Base-by-base conservation (phyloP, 2,113 vertebrate species). In the Prinia subflava region DNA sequence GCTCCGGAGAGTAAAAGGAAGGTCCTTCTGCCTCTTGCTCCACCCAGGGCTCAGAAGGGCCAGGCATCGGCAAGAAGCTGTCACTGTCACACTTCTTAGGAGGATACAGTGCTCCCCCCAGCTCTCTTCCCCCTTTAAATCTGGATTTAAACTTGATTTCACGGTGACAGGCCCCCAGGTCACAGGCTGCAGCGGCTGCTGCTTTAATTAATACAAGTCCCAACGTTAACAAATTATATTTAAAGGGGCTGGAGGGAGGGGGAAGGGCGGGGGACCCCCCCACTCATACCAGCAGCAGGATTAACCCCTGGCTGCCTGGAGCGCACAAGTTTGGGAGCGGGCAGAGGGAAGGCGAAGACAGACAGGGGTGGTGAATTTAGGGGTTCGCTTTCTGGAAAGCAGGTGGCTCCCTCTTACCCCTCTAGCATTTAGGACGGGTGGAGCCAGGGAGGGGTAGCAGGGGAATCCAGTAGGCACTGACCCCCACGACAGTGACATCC, bases 101-200 rank as follows among this genome's bases (percentile, higher is more conserved):
- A 95, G 81, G 88, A 95, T 80, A 67, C 59, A 89, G 67, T 3
- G 0, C 89, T 95, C 68, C 42, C 39, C 68, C 50, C 92, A 91
- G 55, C 88, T 95, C 92, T 96, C 87, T 89, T 84, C 73, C 85
- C 94, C 71, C 87, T 94, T 92, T 95, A 95, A 97, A 94, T 96
- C 91, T 92, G 96, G 95, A 96, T 96, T 96, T 95, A 97, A 97
- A 97, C 92, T 95, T 87, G 96, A 97, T 97, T 97, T 97, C 97
- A 95, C 89, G 94, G 94, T 96, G 95, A 96, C 96, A 96, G 90
- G 96, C 95, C 97, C 96, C 89, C 96, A 73, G 97, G 97, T 97
- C 96, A 97, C 89, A 96, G 96, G 97, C 96, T 96, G 93, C 94
- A 93, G 94, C 90, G 91, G 96, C 94, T 96, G 96, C 97, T 90